phyloP scores from a whole-genome alignment of 2,888 invertebrate genomes.

The Hybos culiciformis region DNA sequence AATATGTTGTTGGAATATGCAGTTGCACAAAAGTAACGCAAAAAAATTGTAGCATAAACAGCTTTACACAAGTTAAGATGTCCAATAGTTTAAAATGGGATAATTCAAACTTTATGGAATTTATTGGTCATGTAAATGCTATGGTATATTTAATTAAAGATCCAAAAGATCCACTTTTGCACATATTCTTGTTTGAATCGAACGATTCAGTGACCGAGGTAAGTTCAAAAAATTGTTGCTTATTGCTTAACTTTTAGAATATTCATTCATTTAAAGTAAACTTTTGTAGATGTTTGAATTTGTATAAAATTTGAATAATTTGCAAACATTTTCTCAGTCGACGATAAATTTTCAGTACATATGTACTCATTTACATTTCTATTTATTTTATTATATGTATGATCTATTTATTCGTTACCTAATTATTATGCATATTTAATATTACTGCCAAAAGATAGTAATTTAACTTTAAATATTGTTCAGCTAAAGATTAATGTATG shows the following conservation, averaged over 20 bases:
- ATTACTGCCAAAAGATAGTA: no score
- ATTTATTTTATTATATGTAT: no score
- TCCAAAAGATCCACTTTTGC: slow-evolving; percentile 55
- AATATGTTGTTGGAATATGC: slow-evolving; percentile 43
- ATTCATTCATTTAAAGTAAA: neutral
- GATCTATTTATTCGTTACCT: no score
- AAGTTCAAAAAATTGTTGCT: slow-evolving; percentile 32
- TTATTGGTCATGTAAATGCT: slow-evolving; percentile 44
- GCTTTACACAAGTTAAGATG: slow-evolving; percentile 25
- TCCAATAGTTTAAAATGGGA: slow-evolving; percentile 21
- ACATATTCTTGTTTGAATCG: slow-evolving; percentile 60
- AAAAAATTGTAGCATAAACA: slow-evolving; percentile 28
- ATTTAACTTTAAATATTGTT: no score
- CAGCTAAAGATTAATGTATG: no score
- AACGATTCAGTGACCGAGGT: slow-evolving; percentile 50
- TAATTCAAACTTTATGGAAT: slow-evolving; percentile 31
- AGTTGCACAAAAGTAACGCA: slow-evolving; percentile 33
- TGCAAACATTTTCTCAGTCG: no score
- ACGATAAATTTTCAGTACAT: no score
- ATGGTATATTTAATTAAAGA: slow-evolving; percentile 62
- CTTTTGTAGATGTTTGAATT: no score
- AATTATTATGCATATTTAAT: no score
- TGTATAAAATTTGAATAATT: no score
- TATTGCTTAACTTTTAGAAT: no score
- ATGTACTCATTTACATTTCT: no score